A percentile compares a stretch with the other conserved stretches of the same genome.
These are phyloP conservation scores for Xylophagus ater DNA, from an alignment of 2,888 invertebrate genomes.

Conservation along the genomic window DNA sequence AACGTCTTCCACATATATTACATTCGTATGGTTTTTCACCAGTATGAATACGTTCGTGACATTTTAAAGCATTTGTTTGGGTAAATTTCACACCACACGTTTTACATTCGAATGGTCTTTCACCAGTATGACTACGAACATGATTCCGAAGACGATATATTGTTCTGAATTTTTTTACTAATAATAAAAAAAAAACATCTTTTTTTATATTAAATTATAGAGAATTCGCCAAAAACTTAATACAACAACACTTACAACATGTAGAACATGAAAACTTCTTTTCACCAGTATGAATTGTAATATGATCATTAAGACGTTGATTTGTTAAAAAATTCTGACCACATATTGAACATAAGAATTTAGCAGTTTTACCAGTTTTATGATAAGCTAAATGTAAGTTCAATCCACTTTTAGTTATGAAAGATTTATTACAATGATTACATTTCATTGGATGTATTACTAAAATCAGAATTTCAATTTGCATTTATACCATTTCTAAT, in stretches of 20 bases:
- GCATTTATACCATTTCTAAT: not conserved
- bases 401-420: slow-evolving; percentile 24
- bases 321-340: slow-evolving; percentile 17
- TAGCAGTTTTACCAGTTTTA: slow-evolving; percentile 18
- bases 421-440: slow-evolving; percentile 23
- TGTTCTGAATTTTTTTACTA: slow-evolving; percentile 13
- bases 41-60: slow-evolving; percentile 19
- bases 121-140: slow-evolving; percentile 12
- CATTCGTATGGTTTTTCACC: slow-evolving; percentile 23
- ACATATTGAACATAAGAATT: slow-evolving; percentile 20
- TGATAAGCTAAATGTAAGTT: slow-evolving; percentile 24
- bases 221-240: no score
- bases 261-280: slow-evolving; percentile 5
- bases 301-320: slow-evolving; percentile 21
- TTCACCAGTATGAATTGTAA: slow-evolving; percentile 14
- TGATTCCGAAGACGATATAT: slow-evolving; percentile 16
- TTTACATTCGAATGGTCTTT: slow-evolving; percentile 14
- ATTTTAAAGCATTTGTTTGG: slow-evolving; percentile 7
- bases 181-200: no score
- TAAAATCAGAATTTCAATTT: slow-evolving; percentile 1
- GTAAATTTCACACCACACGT: slow-evolving; percentile 14
- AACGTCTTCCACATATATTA: slow-evolving; percentile 21
- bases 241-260: slow-evolving; percentile 10
- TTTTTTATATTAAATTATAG: no score
- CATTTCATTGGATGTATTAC: slow-evolving; percentile 18